Evolutionary conservation across 2,888 invertebrate genomes (phyloP), one percentile per base, ranked within the genome.

Genomic region (Platerodrilus igneus): DNA sequence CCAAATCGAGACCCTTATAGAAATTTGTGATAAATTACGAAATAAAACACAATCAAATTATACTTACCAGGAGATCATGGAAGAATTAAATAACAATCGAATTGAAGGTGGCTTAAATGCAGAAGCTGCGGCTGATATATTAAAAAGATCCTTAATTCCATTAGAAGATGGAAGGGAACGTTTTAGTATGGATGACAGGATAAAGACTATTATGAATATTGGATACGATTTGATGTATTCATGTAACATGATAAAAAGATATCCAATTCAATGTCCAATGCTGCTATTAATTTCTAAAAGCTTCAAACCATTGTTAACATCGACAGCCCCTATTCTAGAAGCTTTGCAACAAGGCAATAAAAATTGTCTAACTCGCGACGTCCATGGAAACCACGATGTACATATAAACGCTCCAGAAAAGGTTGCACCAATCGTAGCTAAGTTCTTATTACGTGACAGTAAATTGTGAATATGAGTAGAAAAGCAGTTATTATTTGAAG

Each of bases 351-450:
- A 53, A 32, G 55, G 51, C 16, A 45, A 51, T 35, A 56, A 56
- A 34, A 55, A 59, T 37, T 55, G 63, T 38, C 47, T 22, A 2
- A 38, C 64, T 45, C 37, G 57, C 50, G 1, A 66, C 1, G 72
- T 79, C 0, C 61, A 69, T 0, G 81, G 81, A 0, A 66, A 69
- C 21, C 82, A 82, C 46, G 79, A 82, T 51, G 73, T 79, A 0
- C 81, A 82, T 57, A 72, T 75, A 23, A 75, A 73, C 4, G 55
- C 72, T 47, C 79, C 81, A 0, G 74, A 77, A 44, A 56, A 60
- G 5, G 64, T 81, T 3, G 69, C 69, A 1, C 57, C 59, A 2
- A 29, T 55, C 25, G 47, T 64, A 19, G 48, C 25, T 17, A 51
- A 56, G 29, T 64, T 64, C 57, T 55, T 64, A 34, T n/a, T n/a